A percentile compares a stretch with the other conserved stretches of the same genome.
These are phyloP conservation scores for Nebria ingens DNA, from an alignment of 1,140 invertebrate species.

Conservation along the genomic window DNA sequence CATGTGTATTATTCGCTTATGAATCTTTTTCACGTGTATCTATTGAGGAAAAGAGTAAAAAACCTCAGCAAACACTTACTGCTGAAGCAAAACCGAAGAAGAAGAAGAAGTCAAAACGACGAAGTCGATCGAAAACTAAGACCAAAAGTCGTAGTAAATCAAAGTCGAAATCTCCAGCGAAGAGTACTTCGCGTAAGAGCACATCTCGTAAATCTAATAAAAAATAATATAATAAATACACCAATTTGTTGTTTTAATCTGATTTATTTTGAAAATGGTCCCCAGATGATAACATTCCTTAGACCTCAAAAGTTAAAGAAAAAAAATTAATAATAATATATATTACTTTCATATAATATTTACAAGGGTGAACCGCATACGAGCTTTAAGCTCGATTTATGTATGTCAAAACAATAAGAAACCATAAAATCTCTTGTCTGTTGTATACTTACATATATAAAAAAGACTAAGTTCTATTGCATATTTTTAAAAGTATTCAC, in stretches of 20 bases:
- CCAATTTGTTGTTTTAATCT: constrained; percentile 9
- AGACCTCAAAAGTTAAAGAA: constrained; percentile 10
- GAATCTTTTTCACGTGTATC: constrained; percentile 15
- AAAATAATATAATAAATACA: constrained; percentile 14
- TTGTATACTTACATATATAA: neutral
- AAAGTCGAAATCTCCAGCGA: constrained; percentile 6
- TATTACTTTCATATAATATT: neutral
- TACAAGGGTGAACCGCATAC: neutral
- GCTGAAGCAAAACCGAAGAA: neutral
- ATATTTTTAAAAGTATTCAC: neutral
- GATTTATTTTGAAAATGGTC: constrained; percentile 16
- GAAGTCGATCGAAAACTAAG: neutral
- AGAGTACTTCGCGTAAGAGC: neutral
- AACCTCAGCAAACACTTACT: neutral
- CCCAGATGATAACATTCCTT: constrained; percentile 19
- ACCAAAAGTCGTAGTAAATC: neutral
- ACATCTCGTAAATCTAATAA: neutral
- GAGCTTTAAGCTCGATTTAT: neutral
- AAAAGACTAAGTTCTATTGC: neutral
- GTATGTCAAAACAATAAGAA: neutral
- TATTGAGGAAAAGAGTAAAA: constrained; percentile 1
- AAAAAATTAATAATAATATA: constrained; percentile 1
- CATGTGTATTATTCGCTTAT: constrained; percentile 15
- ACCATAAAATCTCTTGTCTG: neutral
- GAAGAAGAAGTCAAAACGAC: neutral